Conservation (phyloP, 2,113 vertebrate genomes). For the Apteryx owenii region DNA sequence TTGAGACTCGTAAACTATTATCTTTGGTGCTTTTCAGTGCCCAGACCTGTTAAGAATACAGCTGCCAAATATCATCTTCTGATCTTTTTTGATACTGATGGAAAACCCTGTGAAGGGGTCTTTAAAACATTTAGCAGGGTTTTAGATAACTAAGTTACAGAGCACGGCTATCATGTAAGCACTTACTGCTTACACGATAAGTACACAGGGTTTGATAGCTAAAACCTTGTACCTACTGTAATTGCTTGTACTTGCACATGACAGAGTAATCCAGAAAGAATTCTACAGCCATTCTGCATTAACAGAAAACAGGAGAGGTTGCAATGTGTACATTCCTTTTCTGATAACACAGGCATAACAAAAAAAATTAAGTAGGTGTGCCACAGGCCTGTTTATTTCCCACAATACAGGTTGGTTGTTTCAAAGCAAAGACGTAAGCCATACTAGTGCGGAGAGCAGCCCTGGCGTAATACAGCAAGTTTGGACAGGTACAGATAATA, state of each 20-base stretch:
- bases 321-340: not conserved
- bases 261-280: conserved; percentile 34
- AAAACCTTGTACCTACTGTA: not conserved
- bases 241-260: conserved; percentile 16
- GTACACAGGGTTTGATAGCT: not conserved
- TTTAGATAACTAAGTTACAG: conserved; percentile 11
- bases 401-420: not conserved
- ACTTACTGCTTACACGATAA: not conserved
- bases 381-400: not conserved
- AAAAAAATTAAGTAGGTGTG: conserved; percentile 1
- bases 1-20: not conserved
- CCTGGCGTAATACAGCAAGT: conserved; percentile 4
- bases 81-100: not conserved
- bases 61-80: not conserved
- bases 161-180: not conserved
- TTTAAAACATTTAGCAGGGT: not conserved
- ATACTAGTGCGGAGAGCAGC: not conserved
- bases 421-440: conserved; percentile 12
- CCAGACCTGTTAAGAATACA: not conserved
- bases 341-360: not conserved
- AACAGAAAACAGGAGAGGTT: conserved; percentile 27
- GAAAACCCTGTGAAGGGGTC: not conserved
- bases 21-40: not conserved
- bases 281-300: not conserved
- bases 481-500: conserved; percentile 6